Conservation (phyloP, 2,888 invertebrate species). For the Empis stercorea region DNA sequence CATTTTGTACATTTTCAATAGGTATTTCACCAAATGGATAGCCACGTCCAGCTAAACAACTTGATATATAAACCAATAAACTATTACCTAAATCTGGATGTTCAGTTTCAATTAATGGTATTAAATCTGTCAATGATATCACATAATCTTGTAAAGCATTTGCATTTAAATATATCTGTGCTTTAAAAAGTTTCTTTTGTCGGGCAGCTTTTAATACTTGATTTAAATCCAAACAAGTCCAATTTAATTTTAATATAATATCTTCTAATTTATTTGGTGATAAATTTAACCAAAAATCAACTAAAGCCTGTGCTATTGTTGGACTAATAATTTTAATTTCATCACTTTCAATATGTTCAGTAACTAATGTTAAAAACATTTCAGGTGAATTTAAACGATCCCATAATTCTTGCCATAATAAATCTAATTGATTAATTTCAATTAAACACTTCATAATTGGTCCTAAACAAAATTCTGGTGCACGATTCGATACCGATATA, state of each 20-base stretch:
- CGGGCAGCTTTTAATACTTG: constrained; percentile 41
- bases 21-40: constrained; percentile 67
- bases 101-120: constrained; percentile 39
- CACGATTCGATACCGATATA: constrained; percentile 31
- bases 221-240: constrained; percentile 63
- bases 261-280: constrained; percentile 52
- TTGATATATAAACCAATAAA: constrained; percentile 71
- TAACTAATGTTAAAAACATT: constrained; percentile 54
- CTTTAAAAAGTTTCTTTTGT: constrained; percentile 29
- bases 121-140: constrained; percentile 55
- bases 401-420: constrained; percentile 51
- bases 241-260: constrained; percentile 57
- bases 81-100: constrained; percentile 60
- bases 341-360: constrained; percentile 55
- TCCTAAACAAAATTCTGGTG: constrained; percentile 34
- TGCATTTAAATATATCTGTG: constrained; percentile 58
- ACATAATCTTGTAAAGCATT: constrained; percentile 63
- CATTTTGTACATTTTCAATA: constrained; percentile 45
- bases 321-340: constrained; percentile 50
- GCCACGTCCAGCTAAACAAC: constrained; percentile 73
- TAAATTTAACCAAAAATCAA: constrained; percentile 50
- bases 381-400: constrained; percentile 43
- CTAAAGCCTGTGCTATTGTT: constrained; percentile 56
- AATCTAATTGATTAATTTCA: constrained; percentile 35
- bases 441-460: constrained; percentile 32